Base-by-base conservation (phyloP, 2,113 vertebrate genomes). In the Sigmodon hispidus region DNA sequence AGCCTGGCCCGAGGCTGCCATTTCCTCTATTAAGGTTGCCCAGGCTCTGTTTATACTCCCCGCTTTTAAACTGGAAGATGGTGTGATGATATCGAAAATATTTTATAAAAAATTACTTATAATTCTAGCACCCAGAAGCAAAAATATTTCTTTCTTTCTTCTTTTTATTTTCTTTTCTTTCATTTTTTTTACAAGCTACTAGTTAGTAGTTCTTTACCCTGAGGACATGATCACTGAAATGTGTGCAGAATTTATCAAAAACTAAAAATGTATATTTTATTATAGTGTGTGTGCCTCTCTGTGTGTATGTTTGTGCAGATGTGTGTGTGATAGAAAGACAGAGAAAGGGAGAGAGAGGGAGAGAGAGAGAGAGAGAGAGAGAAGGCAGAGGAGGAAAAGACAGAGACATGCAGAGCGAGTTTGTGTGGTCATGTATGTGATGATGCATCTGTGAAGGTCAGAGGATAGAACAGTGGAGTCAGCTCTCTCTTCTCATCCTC, bases 51-150 rank as follows among this genome's bases (percentile, higher is more conserved):
- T 57, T 72, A 69, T 90, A 84, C 50, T 19, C n/a, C 86, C 6
- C 50, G 55, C 40, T 80, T 93, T 83, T 87, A 86, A 84, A 87
- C 93, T 69, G 90, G 83, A 95, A 91, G 93, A 89, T 8, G 63
- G 63, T 63, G 84, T 88, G 92, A 88, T 55, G 43, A 65, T 93
- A 84, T 75, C 77, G 2, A 88, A 95, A 89, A 70, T 69, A 70
- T 50, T 96, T 76, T 50, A 70, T 26, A 86, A 88, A 67, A 61
- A 36, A 55, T 43, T n/a, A 13, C 34, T 26, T 67, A 1, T 26
- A 43, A 88, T 50, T 16, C 43, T 86, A 50, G 92, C 55, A 84
- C 63, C 55, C 29, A 16, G 45, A 93, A 84, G 65, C n/a, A 72
- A 59, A 89, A 45, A 6, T 1, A 5, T 48, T 91, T 84, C 57